phyloP scores from a whole-genome alignment of 2,113 vertebrate genomes.

The Mohoua ochrocephala region DNA sequence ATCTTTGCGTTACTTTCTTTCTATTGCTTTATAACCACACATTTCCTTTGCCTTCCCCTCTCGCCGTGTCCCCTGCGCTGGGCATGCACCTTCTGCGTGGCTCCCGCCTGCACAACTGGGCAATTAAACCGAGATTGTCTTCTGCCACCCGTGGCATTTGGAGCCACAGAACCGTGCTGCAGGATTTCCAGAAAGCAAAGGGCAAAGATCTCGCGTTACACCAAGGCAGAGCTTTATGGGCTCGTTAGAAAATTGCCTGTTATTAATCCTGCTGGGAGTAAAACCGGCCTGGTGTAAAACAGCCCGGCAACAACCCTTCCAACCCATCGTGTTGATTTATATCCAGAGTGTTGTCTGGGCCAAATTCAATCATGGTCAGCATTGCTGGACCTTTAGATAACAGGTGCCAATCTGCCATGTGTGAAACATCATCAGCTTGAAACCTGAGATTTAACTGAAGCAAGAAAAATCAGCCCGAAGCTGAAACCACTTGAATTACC shows the following conservation, averaged over 20 bases:
- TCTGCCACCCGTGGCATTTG: not conserved
- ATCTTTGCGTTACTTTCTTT: not conserved
- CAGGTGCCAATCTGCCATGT: not conserved
- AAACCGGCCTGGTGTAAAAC: not conserved
- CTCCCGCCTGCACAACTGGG: not conserved
- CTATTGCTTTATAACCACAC: not conserved
- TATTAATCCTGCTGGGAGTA: not conserved
- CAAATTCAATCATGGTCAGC: not conserved
- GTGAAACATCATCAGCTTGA: not conserved
- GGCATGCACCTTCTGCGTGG: not conserved
- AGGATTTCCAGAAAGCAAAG: not conserved
- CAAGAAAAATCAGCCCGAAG: not conserved
- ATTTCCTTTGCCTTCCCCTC: not conserved
- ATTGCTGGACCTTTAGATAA: not conserved
- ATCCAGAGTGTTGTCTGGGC: not conserved
- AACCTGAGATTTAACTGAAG: not conserved
- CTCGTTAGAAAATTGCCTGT: not conserved
- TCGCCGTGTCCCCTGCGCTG: not conserved
- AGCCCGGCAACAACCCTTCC: not conserved
- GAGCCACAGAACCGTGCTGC: not conserved
- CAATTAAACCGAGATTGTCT: not conserved
- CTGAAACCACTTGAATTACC: not conserved
- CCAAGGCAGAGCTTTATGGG: not conserved
- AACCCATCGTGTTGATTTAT: not conserved
- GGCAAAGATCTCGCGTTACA: not conserved